Conservation (phyloP, 64 coral and sea anemone genomes). For the Trachythela sp. region DNA sequence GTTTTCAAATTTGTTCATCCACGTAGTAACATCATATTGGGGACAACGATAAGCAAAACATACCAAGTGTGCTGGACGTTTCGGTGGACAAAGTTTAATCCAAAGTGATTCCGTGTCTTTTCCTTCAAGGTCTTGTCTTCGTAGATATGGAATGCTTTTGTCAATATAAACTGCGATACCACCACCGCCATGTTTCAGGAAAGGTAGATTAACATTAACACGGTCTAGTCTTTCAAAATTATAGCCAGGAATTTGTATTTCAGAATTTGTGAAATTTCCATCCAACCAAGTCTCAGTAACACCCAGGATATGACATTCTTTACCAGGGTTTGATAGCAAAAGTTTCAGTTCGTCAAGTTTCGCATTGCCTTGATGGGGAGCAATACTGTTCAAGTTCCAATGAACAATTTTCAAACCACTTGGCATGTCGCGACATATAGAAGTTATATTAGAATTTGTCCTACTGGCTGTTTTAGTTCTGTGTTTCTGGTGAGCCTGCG, state of each 20-base stretch:
- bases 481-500: no score
- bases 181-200: background rate
- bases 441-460: no score
- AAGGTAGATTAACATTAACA: background rate
- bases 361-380: background rate
- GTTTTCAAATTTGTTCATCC: no score
- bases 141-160: background rate
- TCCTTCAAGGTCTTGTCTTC: slow-evolving; percentile 3
- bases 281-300: background rate
- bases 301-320: background rate
- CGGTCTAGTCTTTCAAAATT: background rate
- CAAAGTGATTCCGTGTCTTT: slow-evolving; percentile 4
- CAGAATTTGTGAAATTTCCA: background rate
- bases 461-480: no score
- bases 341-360: slow-evolving; percentile 9
- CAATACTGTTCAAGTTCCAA: slow-evolving; percentile 14
- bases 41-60: background rate
- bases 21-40: no score
- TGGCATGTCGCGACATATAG: background rate
- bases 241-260: background rate
- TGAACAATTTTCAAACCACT: background rate
- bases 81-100: background rate
- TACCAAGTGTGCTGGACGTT: background rate
- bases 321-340: background rate
- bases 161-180: background rate